Conservation (phyloP, 2,113 vertebrate genomes). For the Cryptomyrus ogoouensis region DNA sequence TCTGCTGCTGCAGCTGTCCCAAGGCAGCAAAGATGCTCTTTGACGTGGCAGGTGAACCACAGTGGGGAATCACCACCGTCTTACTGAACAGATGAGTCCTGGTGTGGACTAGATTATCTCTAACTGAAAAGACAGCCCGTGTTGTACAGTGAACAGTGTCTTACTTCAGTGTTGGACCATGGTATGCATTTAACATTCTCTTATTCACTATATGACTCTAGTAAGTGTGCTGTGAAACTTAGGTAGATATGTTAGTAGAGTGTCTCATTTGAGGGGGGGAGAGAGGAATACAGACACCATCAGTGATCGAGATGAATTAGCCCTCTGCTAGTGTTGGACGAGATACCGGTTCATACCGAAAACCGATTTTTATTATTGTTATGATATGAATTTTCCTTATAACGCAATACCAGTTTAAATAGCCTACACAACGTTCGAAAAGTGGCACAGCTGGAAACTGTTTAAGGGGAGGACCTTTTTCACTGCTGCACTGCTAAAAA, state of each 20-base stretch:
- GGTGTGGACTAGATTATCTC: neutral
- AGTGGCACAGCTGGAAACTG: too few species aligned
- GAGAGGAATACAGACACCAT: neutral
- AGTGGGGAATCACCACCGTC: neutral
- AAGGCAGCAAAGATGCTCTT: neutral
- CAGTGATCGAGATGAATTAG: neutral
- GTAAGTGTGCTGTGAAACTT: neutral
- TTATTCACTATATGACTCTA: neutral
- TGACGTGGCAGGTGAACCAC: neutral
- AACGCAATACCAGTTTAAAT: too few species aligned
- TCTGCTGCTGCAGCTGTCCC: neutral
- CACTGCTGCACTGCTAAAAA: too few species aligned
- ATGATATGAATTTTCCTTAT: too few species aligned
- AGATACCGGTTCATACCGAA: too few species aligned
- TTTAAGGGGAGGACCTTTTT: too few species aligned
- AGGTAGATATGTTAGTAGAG: neutral
- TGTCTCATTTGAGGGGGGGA: neutral
- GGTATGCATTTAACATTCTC: neutral
- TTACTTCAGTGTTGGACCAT: neutral
- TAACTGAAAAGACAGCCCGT: neutral
- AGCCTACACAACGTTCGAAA: too few species aligned
- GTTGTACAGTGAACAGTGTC: neutral
- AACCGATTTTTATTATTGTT: too few species aligned
- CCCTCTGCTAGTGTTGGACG: neutral
- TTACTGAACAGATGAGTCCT: neutral